phyloP scores from a whole-genome alignment of 1,140 invertebrate species.

The Scaptomyza pallida region DNA sequence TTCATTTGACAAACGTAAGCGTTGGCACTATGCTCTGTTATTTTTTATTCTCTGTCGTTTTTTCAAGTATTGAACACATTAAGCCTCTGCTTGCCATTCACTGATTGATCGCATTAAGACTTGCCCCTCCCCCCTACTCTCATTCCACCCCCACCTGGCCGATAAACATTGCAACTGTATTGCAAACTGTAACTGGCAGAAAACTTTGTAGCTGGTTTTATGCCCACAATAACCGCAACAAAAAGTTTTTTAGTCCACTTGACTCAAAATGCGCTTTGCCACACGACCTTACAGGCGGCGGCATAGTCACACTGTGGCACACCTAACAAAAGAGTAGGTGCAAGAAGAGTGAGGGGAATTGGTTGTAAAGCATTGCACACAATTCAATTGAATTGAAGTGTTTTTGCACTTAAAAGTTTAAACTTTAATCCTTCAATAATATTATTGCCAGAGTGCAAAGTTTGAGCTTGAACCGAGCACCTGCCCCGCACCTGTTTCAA shows the following conservation, averaged over 20 bases:
- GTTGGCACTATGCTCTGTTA: neutral
- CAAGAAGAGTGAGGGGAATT: neutral
- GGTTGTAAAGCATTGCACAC: slow-evolving; percentile 35
- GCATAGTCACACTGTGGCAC: slow-evolving; percentile 13
- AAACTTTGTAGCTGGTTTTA: slow-evolving; percentile 61
- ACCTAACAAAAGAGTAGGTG: slow-evolving; percentile 15
- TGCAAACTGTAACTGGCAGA: slow-evolving; percentile 27
- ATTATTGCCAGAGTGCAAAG: slow-evolving; percentile 75
- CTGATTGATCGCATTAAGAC: slow-evolving; percentile 15
- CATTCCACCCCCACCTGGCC: neutral
- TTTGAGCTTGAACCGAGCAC: slow-evolving; percentile 39
- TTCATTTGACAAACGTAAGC: no score
- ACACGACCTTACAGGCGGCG: slow-evolving; percentile 38
- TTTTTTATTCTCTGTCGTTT: no score
- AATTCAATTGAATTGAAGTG: slow-evolving; percentile 74
- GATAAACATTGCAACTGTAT: slow-evolving; percentile 12
- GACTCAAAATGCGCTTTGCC: slow-evolving; percentile 63
- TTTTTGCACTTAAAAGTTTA: slow-evolving; percentile 81
- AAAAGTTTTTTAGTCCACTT: slow-evolving; percentile 65
- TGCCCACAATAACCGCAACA: slow-evolving; percentile 58
- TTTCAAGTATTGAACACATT: neutral
- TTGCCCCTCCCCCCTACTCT: neutral
- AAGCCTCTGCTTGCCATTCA: neutral
- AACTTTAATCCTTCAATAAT: slow-evolving; percentile 81
- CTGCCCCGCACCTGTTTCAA: neutral